Base-by-base conservation (phyloP, 2,888 invertebrate genomes). In the Papilio gigon region DNA sequence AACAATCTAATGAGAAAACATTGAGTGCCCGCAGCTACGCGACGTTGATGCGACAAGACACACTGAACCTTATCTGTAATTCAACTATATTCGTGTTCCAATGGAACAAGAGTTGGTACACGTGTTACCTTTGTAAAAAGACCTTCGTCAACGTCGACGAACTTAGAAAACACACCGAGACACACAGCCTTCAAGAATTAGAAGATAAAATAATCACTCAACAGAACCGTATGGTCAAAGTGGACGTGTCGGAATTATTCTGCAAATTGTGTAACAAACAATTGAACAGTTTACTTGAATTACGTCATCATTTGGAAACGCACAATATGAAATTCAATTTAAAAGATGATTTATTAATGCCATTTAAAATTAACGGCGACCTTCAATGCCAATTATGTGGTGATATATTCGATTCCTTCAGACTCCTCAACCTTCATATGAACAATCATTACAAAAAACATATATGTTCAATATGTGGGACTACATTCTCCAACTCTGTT, bases 21-120 rank as follows among this genome's bases (percentile, higher is more conserved):
- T 86, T 86, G 5, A 71, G 82, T 0, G 17, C 42, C 17, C 84
- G 90, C 0, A 86, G 87, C 14, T 77, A 76, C 25, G 86, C 84
- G 0, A 84, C 85, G 0, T 73, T 87, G 14, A 68, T 89, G 0
- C 71, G 90, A 22, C 83, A 86, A 20, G 88, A 87, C 71, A 86
- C 91, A 0, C 67, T 91, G 1, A 96, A 96, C 82, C 94, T 92
- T 0, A 76, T 92, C 0, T 80, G 79, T 0, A 84, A 88, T 68
- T 90, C 90, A 0, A 88, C 86, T 0, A 77, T 88, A 33, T 84
- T 87, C 64, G 84, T 87, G 0, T 92, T 92, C 47, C 90, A 90
- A 71, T 91, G 87, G 87, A 84, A 90, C 70, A 88, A 85, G 35
- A 89, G 90, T 47, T 72, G 85, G 4, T 92, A 88, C 65, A 71